phyloP scores from a whole-genome alignment of 2,113 vertebrate species.

The Podiceps cristatus region DNA sequence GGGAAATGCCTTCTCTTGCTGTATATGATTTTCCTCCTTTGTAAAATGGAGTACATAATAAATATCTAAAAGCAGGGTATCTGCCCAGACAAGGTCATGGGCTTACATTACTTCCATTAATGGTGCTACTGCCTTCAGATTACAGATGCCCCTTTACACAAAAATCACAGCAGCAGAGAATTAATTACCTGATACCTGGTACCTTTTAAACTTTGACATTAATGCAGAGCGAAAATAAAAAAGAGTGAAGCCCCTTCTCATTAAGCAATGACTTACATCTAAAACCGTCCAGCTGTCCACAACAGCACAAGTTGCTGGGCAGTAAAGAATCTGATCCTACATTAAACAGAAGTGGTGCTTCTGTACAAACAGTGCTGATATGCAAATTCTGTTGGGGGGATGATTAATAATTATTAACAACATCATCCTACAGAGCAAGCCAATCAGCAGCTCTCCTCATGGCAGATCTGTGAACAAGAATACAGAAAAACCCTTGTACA shows the following conservation, averaged over 20 bases:
- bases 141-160: background rate
- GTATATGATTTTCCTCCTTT: background rate
- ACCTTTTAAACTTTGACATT: background rate
- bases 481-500: background rate
- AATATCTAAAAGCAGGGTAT: background rate
- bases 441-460: background rate
- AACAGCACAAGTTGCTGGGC: background rate
- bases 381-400: background rate
- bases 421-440: background rate
- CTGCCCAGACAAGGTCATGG: background rate
- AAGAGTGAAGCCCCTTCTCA: background rate
- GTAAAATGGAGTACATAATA: background rate
- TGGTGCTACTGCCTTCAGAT: background rate
- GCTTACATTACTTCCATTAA: background rate
- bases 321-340: background rate
- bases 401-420: background rate
- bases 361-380: background rate
- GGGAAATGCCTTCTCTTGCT: background rate
- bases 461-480: background rate
- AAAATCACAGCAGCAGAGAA: background rate
- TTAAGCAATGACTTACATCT: background rate
- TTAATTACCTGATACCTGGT: background rate
- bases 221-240: background rate
- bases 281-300: background rate
- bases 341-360: background rate